Base-by-base conservation (phyloP, 2,797 vertebrate species). In the Mus spretus region DNA sequence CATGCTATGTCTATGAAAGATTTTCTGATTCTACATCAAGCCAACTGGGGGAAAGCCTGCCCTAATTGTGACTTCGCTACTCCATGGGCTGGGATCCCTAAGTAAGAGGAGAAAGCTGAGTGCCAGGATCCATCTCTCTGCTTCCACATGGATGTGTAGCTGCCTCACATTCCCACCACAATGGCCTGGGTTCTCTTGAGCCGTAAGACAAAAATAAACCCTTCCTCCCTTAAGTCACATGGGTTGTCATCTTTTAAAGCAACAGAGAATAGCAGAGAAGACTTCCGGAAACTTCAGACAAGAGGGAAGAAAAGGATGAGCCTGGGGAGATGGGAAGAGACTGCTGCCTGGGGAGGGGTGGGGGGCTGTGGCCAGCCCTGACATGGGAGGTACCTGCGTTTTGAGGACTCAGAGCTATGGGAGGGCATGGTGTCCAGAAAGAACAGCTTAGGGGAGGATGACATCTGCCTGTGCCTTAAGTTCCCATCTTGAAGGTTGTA, bases 141-240 rank as follows among this genome's bases (percentile, higher is more conserved):
- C 61, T 22, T 67, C 11, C 12, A 47, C 28, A 67, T 0, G 55
- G 55, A 55, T 17, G 55, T 15, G 14, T 55, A 8, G 28, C 37
- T 70, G 20, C 13, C 7, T 26, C 3, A 0, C 2, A 6, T 26
- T n/a, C 0, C 40, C 57, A 44, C n/a, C 24, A 14, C 37, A 11
- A 26, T n/a, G 44, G 22, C 9, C 31, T 17, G 6, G 6, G 24
- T 50, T 9, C 31, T 44, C 63, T 70, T n/a, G 63, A n/a, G 67
- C 12, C 31, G 5, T 47, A 37, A 72, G 65, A 15, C 47, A 72
- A 37, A 50, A 70, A 6, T 1, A 53, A 86, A 86, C 31, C 31
- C 44, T 70, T 72, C 4, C 13, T 72, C 47, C 47, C 63, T 70
- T 53, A 55, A 72, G 84, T 1, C 10, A 13, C 8, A 11, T 50